Percentiles rank a stretch among this genome's conserved stretches.
phyloP scores from a whole-genome alignment of 2,113 vertebrate genomes.

The Sorex fumeus region DNA sequence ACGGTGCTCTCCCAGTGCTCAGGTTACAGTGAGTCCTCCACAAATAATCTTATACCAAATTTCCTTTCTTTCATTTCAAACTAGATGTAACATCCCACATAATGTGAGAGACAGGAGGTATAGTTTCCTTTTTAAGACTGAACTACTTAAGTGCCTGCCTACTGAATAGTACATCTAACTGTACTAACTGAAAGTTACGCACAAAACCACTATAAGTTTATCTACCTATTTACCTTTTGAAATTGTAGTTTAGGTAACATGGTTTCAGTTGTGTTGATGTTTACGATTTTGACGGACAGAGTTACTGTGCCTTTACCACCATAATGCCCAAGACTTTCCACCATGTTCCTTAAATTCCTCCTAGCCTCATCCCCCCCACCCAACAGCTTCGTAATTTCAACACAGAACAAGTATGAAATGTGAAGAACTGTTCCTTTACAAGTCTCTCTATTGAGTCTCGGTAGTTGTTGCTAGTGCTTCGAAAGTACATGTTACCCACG shows the following conservation, averaged over 20 bases:
- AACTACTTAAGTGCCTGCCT: neutral
- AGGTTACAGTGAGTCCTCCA: constrained; percentile 37
- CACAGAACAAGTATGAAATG: constrained; percentile 35
- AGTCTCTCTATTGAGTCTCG: neutral
- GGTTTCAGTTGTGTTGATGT: too few species aligned
- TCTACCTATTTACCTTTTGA: too few species aligned
- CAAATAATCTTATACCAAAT: neutral
- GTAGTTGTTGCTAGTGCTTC: neutral
- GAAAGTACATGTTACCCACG: neutral
- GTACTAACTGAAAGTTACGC: constrained; percentile 17
- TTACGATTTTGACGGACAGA: too few species aligned
- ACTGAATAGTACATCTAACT: neutral
- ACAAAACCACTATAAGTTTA: neutral
- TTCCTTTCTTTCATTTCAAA: constrained; percentile 41
- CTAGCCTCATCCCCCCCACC: too few species aligned
- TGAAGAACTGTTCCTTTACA: neutral
- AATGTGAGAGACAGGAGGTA: constrained; percentile 6
- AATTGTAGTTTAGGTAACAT: too few species aligned
- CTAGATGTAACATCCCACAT: neutral
- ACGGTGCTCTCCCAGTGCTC: neutral
- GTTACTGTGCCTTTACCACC: too few species aligned
- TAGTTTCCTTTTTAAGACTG: constrained; percentile 33
- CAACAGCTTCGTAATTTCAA: too few species aligned
- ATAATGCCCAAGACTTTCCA: too few species aligned
- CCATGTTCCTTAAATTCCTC: too few species aligned